Base-by-base conservation (phyloP, 2,113 vertebrate species). In the Pomatostomus ruficeps region DNA sequence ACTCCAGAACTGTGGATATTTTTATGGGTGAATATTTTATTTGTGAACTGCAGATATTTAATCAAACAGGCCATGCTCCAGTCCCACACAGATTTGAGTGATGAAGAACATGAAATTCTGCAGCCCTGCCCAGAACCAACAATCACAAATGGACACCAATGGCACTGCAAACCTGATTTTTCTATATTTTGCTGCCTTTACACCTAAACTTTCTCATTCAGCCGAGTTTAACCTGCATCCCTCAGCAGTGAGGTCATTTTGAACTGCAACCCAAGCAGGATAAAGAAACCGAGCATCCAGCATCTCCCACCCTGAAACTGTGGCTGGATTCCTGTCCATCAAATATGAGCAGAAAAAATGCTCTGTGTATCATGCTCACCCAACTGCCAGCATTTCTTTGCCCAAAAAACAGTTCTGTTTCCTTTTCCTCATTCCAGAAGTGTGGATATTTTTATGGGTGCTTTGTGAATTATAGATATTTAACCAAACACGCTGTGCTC, bases 31-130 rank as follows among this genome's bases (percentile, higher is more conserved):
- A n/a, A n/a, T n/a, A n/a, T 35, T 71, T 26, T 62, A 8, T 78
- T 86, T 74, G 61, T 4, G 45, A 74, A 14, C 38, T 54, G 61
- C 10, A 3, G 36, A 21, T 74, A 5, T 35, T 73, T 70, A 40
- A 65, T n/a, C 65, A 81, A 68, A 62, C 48, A 35, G 29, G 3
- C 45, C 19, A 7, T 13, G 29, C 36, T 79, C 57, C 33, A 43
- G 16, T 40, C 46, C 38, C 66, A 49, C 4, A 23, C 28, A 36
- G 51, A 26, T 79, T 10, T 73, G 48, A 80, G 38, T 6, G 17
- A 42, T 22, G 43, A 45, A 46, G 33, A 72, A 20, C 7, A 48
- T 1, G 4, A 8, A 28, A 3, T 7, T 23, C 0, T 23, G 3
- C 23, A 66, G 6, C 3, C 33, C 11, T 28, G 49, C 19, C 67